phyloP scores from a whole-genome alignment of 1,140 invertebrate genomes.

The Mamestra configurata region DNA sequence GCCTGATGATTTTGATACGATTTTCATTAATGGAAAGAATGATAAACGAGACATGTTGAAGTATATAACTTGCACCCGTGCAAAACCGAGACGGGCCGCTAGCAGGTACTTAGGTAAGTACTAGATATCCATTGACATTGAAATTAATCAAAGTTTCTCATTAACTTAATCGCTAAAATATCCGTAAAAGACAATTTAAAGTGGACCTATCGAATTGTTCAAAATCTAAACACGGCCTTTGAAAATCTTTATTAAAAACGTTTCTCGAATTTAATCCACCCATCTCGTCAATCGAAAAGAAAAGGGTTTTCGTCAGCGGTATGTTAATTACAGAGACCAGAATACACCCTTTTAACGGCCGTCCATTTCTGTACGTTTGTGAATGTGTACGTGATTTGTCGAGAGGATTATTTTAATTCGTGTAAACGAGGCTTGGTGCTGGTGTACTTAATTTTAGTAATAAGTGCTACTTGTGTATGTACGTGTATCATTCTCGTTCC shows the following conservation, averaged over 20 bases:
- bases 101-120: too few species aligned
- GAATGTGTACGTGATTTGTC: slow-evolving; percentile 55
- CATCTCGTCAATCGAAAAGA: slow-evolving; percentile 58
- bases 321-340: slow-evolving; percentile 62
- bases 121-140: too few species aligned
- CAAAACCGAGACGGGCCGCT: too few species aligned
- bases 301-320: slow-evolving; percentile 60
- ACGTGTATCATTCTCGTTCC: slow-evolving; percentile 31
- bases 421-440: slow-evolving; percentile 46
- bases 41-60: too few species aligned
- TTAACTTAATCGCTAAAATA: slow-evolving; percentile 27
- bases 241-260: slow-evolving; percentile 46
- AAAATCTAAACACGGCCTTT: slow-evolving; percentile 43
- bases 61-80: too few species aligned
- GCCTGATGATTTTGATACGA: too few species aligned
- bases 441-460: slow-evolving; percentile 38
- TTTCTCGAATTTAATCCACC: slow-evolving; percentile 46
- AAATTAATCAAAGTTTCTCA: slow-evolving; percentile 32
- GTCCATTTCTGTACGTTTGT: slow-evolving; percentile 55
- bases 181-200: slow-evolving; percentile 35
- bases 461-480: slow-evolving; percentile 37
- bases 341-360: slow-evolving; percentile 62
- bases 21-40: too few species aligned
- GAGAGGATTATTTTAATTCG: slow-evolving; percentile 52
- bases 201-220: slow-evolving; percentile 19